Evolutionary conservation across 2,888 invertebrate genomes (phyloP).

Genomic region (Crocallis elinguaria): DNA sequence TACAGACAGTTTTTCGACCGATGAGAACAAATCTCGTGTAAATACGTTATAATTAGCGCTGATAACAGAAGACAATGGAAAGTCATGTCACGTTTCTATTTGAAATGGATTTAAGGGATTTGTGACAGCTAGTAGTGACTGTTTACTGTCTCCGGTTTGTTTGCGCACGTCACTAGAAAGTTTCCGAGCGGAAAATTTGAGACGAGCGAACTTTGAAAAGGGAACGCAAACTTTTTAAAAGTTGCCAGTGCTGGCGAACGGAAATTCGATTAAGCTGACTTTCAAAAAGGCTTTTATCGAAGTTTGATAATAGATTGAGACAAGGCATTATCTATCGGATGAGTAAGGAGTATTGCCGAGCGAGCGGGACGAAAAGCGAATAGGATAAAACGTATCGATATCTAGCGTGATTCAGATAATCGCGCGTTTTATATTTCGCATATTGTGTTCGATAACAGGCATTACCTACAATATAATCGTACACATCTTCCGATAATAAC

Average conservation of each 20-base stretch:
- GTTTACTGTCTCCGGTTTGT: conserved; percentile 37
- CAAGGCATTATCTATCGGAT: conserved; percentile 1
- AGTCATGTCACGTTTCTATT: conserved; percentile 52
- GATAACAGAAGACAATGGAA: conserved; percentile 54
- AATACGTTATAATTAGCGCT: conserved; percentile 36
- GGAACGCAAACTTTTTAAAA: conserved; percentile 11
- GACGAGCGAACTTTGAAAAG: conserved; percentile 15
- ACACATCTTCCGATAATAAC: conserved; percentile 25
- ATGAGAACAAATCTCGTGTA: conserved; percentile 37
- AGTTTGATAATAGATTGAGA: conserved; percentile 10
- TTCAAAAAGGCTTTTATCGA: conserved; percentile 5
- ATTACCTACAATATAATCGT: conserved; percentile 26
- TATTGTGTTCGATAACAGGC: conserved; percentile 13
- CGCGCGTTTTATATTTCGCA: conserved; percentile 17
- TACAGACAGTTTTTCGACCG: conserved; percentile 66
- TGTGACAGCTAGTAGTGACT: conserved; percentile 25
- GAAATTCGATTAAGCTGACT: conserved; percentile 3
- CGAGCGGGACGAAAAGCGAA: conserved; percentile 14
- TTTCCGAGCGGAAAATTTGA: conserved; percentile 41
- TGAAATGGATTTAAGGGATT: conserved; percentile 45
- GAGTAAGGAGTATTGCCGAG: conserved; percentile 2
- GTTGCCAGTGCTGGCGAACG: background rate
- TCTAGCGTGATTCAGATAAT: conserved; percentile 21
- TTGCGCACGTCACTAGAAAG: conserved; percentile 50
- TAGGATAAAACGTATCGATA: conserved; percentile 8